Percentiles rank a stretch among this genome's conserved stretches.
These are phyloP conservation scores for Drosophila repleta DNA, from an alignment of 1,140 invertebrate species.

Conservation along the genomic window DNA sequence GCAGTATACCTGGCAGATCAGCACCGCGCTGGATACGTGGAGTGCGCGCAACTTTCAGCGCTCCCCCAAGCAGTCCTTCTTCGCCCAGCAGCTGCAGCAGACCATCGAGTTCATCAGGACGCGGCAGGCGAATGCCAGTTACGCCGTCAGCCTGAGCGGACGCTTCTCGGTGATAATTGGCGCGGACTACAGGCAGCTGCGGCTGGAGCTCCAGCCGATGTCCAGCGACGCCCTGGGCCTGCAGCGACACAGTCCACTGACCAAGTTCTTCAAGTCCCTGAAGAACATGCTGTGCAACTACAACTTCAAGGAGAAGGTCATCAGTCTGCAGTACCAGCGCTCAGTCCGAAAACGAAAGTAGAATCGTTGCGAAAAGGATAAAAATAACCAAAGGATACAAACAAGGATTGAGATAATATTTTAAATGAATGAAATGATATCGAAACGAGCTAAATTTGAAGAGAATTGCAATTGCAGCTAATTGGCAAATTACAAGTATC, in stretches of 20 bases:
- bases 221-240: slow-evolving; percentile 36
- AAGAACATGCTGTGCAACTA: slow-evolving; percentile 63
- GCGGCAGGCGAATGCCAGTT: slow-evolving; percentile 34
- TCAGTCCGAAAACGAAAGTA: not conserved
- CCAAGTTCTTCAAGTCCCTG: slow-evolving; percentile 61
- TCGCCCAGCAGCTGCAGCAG: slow-evolving; percentile 60
- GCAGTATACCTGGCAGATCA: slow-evolving; percentile 52
- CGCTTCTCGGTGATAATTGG: slow-evolving; percentile 34
- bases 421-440: too few species aligned
- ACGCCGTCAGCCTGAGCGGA: slow-evolving; percentile 51
- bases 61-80: slow-evolving; percentile 40
- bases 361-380: too few species aligned
- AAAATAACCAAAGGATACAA: too few species aligned
- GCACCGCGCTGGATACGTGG: slow-evolving; percentile 64
- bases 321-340: slow-evolving; percentile 17
- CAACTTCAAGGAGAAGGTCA: slow-evolving; percentile 58
- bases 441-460: too few species aligned
- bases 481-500: too few species aligned
- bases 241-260: slow-evolving; percentile 58
- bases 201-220: slow-evolving; percentile 47
- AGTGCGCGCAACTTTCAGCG: slow-evolving; percentile 57
- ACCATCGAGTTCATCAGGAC: slow-evolving; percentile 47
- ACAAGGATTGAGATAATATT: too few species aligned
- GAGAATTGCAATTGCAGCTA: too few species aligned
- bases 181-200: slow-evolving; percentile 42